Evolutionary conservation across 92 coral and sea anemone species (phyloP).

Genomic region (Blastomussa wellsi): DNA sequence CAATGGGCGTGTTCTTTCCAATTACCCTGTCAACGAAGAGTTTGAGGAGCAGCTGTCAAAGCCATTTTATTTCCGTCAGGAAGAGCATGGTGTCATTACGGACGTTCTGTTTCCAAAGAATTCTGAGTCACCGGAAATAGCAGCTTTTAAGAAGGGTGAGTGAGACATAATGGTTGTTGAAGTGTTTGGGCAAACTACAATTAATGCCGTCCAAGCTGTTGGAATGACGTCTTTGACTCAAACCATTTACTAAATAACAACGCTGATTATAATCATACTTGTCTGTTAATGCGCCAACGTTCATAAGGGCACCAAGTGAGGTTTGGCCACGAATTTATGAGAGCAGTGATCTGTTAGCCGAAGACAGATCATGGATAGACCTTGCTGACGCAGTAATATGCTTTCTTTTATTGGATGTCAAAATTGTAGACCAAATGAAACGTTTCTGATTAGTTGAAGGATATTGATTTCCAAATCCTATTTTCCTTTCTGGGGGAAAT

Average conservation of each 20-base stretch:
- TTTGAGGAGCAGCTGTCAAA: slow-evolving; percentile 87
- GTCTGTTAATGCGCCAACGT: too few species aligned
- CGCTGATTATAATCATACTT: too few species aligned
- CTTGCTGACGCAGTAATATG: neutral
- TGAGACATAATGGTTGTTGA: neutral
- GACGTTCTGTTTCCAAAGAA: slow-evolving; percentile 67
- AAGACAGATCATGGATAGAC: neutral
- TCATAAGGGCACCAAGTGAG: too few species aligned
- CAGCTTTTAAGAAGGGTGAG: slow-evolving; percentile 67
- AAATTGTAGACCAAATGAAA: neutral
- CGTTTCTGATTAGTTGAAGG: neutral
- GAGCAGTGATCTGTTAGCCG: neutral
- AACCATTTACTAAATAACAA: too few species aligned
- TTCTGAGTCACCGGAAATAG: slow-evolving; percentile 56
- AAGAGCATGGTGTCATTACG: slow-evolving; percentile 70
- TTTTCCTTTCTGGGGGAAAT: neutral
- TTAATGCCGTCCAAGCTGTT: neutral
- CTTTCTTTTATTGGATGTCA: neutral
- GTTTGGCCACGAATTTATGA: neutral
- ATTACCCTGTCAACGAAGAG: slow-evolving; percentile 87
- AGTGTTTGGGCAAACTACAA: neutral
- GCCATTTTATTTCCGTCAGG: slow-evolving; percentile 86
- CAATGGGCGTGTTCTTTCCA: slow-evolving; percentile 57
- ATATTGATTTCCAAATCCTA: too few species aligned
- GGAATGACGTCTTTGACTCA: too few species aligned